Evolutionary conservation across 2,113 vertebrate genomes (phyloP).

Genomic region (Corythornis vintsioides): DNA sequence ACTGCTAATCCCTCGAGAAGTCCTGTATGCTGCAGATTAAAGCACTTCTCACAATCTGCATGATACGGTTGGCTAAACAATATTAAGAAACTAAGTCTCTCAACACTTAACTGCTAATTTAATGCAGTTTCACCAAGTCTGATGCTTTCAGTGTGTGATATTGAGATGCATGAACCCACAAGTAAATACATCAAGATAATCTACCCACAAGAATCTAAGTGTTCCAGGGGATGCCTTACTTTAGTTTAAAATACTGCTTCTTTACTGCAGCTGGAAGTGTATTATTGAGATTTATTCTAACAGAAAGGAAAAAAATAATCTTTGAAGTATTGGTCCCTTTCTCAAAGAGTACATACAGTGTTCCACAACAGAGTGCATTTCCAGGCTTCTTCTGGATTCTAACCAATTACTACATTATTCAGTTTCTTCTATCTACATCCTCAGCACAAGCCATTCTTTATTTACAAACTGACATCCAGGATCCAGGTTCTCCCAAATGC

Average conservation of each 20-base stretch:
- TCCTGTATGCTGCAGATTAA: slow-evolving; percentile 59
- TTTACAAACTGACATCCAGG: neutral
- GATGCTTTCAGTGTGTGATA: neutral
- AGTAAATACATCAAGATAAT: slow-evolving; percentile 29
- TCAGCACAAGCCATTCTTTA: neutral
- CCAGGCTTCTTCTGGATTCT: neutral
- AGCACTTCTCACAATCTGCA: slow-evolving; percentile 40
- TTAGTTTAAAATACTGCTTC: slow-evolving; percentile 7
- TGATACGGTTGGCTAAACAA: slow-evolving; percentile 45
- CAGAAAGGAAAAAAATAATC: neutral
- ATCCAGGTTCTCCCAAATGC: neutral
- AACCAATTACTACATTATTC: neutral
- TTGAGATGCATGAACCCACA: neutral
- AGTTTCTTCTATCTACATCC: neutral
- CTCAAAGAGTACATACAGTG: neutral
- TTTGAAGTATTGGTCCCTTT: neutral
- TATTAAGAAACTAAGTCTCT: neutral
- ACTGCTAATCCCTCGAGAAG: slow-evolving; percentile 30
- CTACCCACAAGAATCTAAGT: slow-evolving; percentile 15
- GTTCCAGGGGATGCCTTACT: neutral
- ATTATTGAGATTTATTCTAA: slow-evolving; percentile 21
- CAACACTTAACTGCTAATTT: slow-evolving; percentile 24
- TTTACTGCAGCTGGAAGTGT: slow-evolving; percentile 11
- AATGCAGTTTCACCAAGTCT: neutral
- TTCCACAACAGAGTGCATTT: neutral